Evolutionary conservation across 37 sponge, comb jelly and placozoan species (phyloP).

Genomic region (Cladorhizidae sp.): DNA sequence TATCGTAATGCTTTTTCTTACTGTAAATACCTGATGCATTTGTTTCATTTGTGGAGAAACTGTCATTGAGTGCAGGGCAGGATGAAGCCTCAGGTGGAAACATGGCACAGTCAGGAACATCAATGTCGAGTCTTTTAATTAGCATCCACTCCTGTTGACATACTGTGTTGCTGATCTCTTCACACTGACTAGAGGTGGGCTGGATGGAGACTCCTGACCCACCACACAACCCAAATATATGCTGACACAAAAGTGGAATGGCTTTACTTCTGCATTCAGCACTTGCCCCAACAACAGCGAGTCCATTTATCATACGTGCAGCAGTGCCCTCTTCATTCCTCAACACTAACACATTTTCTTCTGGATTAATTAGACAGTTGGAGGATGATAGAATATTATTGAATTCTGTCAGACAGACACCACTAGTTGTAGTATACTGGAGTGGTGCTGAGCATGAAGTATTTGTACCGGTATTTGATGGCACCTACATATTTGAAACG

Average conservation of each 20-base stretch:
- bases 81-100: constrained; percentile 11
- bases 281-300: not conserved
- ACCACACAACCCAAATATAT: constrained; percentile 10
- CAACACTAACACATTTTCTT: not conserved
- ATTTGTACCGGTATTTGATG: no score
- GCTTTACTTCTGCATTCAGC: not conserved
- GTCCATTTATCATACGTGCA: not conserved
- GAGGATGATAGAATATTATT: not conserved
- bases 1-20: no score
- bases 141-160: constrained; percentile 4
- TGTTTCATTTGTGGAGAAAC: no score
- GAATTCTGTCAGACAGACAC: not conserved
- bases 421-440: not conserved
- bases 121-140: not conserved
- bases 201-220: not conserved
- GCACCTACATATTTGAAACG: no score
- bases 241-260: constrained; percentile 17
- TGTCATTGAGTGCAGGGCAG: not conserved
- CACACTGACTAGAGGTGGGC: constrained; percentile 10
- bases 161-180: not conserved
- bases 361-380: not conserved
- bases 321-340: not conserved
- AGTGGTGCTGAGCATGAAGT: no score
- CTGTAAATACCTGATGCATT: no score
- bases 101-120: constrained; percentile 1